Evolutionary conservation across 2,888 invertebrate species (phyloP).

Genomic region (Trichacis sp.): DNA sequence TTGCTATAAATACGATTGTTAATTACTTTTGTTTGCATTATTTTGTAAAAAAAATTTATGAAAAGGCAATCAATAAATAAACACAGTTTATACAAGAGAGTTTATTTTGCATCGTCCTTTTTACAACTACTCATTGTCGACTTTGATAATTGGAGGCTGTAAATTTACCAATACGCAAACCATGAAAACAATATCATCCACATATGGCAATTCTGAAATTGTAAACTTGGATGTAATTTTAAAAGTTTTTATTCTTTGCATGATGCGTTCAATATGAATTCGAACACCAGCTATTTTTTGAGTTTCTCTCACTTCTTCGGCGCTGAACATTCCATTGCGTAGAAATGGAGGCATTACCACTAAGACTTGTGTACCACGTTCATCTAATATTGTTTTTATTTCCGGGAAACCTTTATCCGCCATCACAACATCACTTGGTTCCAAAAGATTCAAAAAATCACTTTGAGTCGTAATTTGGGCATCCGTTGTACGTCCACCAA

Average conservation of each 20-base stretch:
- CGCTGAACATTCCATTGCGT: conserved; percentile 14
- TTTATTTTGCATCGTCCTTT: no score
- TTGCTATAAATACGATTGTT: no score
- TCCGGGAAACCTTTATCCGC: conserved; percentile 44
- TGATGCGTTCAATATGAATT: conserved; percentile 32
- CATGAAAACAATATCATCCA: conserved; percentile 33
- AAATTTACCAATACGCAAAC: conserved; percentile 35
- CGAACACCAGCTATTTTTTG: conserved; percentile 27
- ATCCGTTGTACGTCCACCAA: conserved; percentile 29
- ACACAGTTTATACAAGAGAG: no score
- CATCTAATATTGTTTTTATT: conserved; percentile 20
- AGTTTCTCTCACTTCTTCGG: conserved; percentile 28
- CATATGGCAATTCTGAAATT: conserved; percentile 5
- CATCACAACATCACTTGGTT: conserved; percentile 32
- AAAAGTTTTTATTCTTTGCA: conserved; percentile 29
- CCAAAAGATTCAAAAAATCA: conserved; percentile 31
- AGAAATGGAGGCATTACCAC: conserved; percentile 39
- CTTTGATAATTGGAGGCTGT: conserved; percentile 21
- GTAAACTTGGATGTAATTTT: conserved; percentile 26
- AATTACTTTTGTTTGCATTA: no score
- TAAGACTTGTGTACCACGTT: conserved; percentile 19
- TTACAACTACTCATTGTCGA: no score
- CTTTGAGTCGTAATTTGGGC: conserved; percentile 23
- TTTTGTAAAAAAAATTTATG: no score
- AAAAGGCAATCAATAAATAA: no score